Evolutionary conservation across 1,140 invertebrate species (phyloP).

Genomic region (Drosophila santomea): DNA sequence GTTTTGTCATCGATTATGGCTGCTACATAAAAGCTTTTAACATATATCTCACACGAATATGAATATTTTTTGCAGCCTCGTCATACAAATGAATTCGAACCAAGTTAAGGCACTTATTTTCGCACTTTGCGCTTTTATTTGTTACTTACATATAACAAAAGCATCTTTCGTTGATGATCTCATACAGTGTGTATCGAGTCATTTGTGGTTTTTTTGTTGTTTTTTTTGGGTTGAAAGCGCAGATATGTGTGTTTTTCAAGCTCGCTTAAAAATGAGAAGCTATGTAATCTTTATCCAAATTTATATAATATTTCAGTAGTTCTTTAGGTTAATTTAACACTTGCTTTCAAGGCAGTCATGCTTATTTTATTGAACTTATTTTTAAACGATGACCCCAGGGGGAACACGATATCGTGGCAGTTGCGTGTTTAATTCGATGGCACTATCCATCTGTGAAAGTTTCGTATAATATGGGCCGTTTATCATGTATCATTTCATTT

Average conservation of each 20-base stretch:
- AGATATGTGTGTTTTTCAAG: no score
- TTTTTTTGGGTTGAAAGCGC: conserved; percentile 6
- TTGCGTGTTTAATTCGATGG: conserved; percentile 50
- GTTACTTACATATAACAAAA: conserved; percentile 35
- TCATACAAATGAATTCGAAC: conserved; percentile 16
- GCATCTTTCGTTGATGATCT: conserved; percentile 51
- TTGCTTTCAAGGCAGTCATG: no score
- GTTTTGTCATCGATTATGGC: conserved; percentile 21
- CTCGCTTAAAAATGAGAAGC: no score
- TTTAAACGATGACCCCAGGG: conserved; percentile 25
- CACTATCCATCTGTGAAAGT: conserved; percentile 63
- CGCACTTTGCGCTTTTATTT: conserved; percentile 18
- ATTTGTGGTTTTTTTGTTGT: background rate
- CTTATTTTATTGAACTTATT: conserved; percentile 2
- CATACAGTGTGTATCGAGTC: conserved; percentile 41
- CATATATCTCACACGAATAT: background rate
- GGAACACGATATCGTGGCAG: conserved; percentile 21
- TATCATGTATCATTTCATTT: conserved; percentile 63
- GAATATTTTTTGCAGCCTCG: background rate
- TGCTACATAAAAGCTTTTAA: conserved; percentile 1
- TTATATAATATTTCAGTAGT: background rate
- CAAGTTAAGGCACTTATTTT: conserved; percentile 20
- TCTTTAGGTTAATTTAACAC: no score
- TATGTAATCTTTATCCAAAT: no score
- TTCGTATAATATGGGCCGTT: conserved; percentile 40